These are phyloP conservation scores for Druon quercuslanigerum DNA, from an alignment of 1,140 invertebrate genomes.

Conservation along the genomic window DNA sequence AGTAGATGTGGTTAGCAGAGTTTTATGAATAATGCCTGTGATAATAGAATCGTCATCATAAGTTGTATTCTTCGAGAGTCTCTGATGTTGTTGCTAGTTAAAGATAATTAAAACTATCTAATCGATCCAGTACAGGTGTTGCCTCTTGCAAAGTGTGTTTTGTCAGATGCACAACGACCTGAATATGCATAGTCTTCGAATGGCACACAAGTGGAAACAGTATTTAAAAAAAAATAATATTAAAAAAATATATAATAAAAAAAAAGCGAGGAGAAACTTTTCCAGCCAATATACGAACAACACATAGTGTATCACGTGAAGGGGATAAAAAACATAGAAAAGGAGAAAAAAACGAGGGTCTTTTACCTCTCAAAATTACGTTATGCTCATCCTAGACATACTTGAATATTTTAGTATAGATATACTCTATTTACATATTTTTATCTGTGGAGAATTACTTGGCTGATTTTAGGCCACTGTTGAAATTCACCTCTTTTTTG, in stretches of 20 bases:
- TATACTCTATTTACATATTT: slow-evolving; percentile 77
- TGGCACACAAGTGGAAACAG: slow-evolving; percentile 31
- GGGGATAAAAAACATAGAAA: slow-evolving; percentile 51
- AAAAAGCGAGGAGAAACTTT: slow-evolving; percentile 30
- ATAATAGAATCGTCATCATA: slow-evolving; percentile 78
- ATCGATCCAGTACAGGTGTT: slow-evolving; percentile 33
- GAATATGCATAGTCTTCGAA: slow-evolving; percentile 27
- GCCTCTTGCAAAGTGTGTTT: slow-evolving; percentile 28
- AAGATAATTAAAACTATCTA: slow-evolving; percentile 56
- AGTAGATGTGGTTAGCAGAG: slow-evolving; percentile 74
- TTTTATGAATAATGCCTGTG: slow-evolving; percentile 77
- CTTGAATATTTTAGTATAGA: slow-evolving; percentile 78
- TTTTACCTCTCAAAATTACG: slow-evolving; percentile 75
- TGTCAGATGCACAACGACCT: slow-evolving; percentile 30
- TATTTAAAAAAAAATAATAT: slow-evolving; percentile 43
- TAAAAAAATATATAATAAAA: slow-evolving; percentile 43
- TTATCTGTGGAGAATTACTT: slow-evolving; percentile 76
- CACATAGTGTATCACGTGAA: slow-evolving; percentile 33
- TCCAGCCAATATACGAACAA: slow-evolving; percentile 34
- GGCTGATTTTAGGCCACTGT: slow-evolving; percentile 75
- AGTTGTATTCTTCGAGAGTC: slow-evolving; percentile 77
- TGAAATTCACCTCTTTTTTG: slow-evolving; percentile 77
- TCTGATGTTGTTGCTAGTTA: slow-evolving; percentile 77
- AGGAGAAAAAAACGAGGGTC: slow-evolving; percentile 60
- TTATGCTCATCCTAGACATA: slow-evolving; percentile 75